Conservation (phyloP, 2,797 vertebrate species). For the Heterohyrax brucei region DNA sequence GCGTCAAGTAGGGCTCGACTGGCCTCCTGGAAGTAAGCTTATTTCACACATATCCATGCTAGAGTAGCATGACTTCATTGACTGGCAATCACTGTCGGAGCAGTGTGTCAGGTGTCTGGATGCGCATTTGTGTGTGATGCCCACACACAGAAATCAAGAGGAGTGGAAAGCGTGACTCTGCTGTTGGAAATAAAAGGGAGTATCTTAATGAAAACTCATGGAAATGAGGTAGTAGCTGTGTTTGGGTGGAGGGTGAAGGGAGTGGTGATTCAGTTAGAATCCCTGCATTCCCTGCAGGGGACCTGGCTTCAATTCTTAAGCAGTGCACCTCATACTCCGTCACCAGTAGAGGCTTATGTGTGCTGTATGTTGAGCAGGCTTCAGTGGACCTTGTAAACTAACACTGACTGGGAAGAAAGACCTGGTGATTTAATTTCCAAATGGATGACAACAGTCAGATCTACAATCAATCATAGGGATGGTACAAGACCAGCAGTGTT, state of each 20-base stretch:
- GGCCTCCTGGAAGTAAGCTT: conserved; percentile 41
- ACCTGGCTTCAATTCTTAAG: not conserved
- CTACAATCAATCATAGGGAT: not conserved
- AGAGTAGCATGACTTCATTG: conserved; percentile 70
- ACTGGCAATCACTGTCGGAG: conserved; percentile 70
- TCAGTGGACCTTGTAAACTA: not conserved
- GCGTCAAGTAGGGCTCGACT: conserved; percentile 9
- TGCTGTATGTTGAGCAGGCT: not conserved
- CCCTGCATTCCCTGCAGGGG: not conserved
- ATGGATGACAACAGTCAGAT: not conserved
- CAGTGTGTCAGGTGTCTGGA: not conserved
- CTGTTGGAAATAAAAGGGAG: conserved; percentile 66
- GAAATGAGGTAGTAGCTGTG: not conserved
- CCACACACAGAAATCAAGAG: conserved; percentile 22
- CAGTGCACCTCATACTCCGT: not conserved
- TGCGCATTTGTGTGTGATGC: not conserved
- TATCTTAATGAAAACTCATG: conserved; percentile 19
- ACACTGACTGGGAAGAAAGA: not conserved
- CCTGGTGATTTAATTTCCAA: not conserved
- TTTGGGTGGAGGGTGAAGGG: not conserved
- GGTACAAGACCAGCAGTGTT: not conserved
- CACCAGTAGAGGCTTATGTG: not conserved
- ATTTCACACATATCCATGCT: conserved; percentile 61
- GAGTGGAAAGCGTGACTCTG: conserved; percentile 34
- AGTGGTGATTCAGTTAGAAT: not conserved